phyloP scores from a whole-genome alignment of 2,797 vertebrate genomes.

The Channallabes apus region DNA sequence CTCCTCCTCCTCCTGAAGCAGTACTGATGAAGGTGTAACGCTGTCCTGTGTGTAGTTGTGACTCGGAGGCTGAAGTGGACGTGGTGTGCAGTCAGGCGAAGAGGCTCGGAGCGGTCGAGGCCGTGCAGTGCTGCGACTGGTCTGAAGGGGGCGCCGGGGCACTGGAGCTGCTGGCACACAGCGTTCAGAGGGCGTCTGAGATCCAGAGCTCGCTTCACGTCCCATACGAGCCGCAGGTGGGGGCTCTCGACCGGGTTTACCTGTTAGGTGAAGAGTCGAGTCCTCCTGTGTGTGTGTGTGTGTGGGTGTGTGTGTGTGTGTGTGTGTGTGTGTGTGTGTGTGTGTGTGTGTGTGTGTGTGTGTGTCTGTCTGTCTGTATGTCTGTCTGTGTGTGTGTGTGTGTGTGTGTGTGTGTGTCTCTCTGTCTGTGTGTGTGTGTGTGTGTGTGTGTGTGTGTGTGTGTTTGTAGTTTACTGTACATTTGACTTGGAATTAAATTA shows the following conservation, averaged over 20 bases:
- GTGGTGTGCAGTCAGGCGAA: slow-evolving; percentile 74
- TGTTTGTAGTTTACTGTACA: too few species aligned
- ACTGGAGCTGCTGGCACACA: slow-evolving; percentile 71
- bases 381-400: too few species aligned
- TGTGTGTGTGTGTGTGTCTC: too few species aligned
- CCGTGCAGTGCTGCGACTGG: slow-evolving; percentile 82
- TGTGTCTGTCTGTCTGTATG: too few species aligned
- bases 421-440: too few species aligned
- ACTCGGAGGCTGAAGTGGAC: slow-evolving; percentile 79
- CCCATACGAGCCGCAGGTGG: slow-evolving; percentile 77
- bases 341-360: too few species aligned
- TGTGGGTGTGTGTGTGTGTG: too few species aligned
- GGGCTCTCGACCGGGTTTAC: not conserved
- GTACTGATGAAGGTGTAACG: not conserved
- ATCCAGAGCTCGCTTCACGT: slow-evolving; percentile 73
- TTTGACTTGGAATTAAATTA: too few species aligned
- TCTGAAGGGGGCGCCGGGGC: slow-evolving; percentile 82
- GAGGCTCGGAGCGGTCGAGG: slow-evolving; percentile 78
- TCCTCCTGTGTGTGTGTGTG: not conserved
- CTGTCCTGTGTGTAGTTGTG: slow-evolving; percentile 67
- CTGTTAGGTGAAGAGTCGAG: too few species aligned
- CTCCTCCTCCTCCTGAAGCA: not conserved
- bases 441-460: too few species aligned
- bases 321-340: too few species aligned
- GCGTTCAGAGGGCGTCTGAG: slow-evolving; percentile 76